Evolutionary conservation across 2,888 invertebrate genomes (phyloP), one percentile per base, ranked within the genome.

Genomic region (Orchesellides sinensis): DNA sequence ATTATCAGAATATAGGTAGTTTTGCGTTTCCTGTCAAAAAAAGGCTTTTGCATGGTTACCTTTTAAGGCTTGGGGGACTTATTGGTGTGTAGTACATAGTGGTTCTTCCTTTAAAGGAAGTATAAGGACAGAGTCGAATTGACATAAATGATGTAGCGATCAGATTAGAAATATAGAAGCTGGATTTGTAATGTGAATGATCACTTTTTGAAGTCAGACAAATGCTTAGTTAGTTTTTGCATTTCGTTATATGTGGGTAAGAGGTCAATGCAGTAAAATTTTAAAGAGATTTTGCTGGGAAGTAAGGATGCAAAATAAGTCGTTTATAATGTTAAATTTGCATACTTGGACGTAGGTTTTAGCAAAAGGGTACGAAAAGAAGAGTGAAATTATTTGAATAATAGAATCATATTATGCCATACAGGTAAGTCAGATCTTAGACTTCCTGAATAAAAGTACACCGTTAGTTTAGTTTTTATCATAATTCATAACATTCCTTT

Each of bases 41-140:
- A 77, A 23, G 66, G 35, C 52, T 77, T 66, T 32, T 77, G 75
- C 75, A 77, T 77, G 75, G 68, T 77, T 77, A 32, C 66, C 75
- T 63, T 72, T 35, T 47, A 54, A 52, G 59, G 54, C 35, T 52
- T 74, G 52, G 72, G 61, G 61, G 6, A n/a, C 19, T 66, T 77
- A n/a, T 65, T 77, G 66, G 66, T 54, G 14, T 49, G 74, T 74
- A 74, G 65, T 65, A 5, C 59, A 27, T 40, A 63, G 63, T 40
- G 23, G 21, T 3, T 25, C 12, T 49, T 49, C n/a, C 40, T 40
- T 40, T 32, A 32, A 32, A 32, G 40, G 40, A 2, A 40, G 2
- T 10, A 40, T 40, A 10, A 40, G 40, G 10, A 40, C 2, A 5
- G 2, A 10, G 40, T 40, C 40, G 2, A 40, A 40, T 6, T 6